Conservation (phyloP, 2,797 vertebrate species). For the Natrix natrix region DNA sequence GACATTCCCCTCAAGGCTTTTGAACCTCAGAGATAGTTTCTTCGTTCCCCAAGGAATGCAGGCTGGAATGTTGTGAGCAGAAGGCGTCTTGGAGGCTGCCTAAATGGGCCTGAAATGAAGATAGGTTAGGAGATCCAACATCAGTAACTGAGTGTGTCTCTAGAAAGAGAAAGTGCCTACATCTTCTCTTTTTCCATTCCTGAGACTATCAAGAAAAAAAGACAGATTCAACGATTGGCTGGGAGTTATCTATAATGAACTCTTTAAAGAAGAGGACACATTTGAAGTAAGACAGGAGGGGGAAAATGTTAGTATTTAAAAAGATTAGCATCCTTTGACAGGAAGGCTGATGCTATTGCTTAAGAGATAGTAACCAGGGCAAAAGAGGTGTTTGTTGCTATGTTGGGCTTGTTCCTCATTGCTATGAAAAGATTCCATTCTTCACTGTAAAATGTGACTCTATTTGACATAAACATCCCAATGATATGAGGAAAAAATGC, state of each 20-base stretch:
- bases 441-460: background rate
- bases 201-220: background rate
- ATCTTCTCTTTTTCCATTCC: slow-evolving; percentile 12
- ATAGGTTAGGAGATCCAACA: background rate
- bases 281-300: background rate
- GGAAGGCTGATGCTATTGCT: background rate
- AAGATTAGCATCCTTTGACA: slow-evolving; percentile 19
- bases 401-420: background rate
- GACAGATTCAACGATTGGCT: background rate
- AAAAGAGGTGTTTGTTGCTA: background rate
- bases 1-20: slow-evolving; percentile 23
- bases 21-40: background rate
- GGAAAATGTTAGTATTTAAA: background rate
- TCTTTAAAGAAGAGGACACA: background rate
- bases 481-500: background rate
- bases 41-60: background rate
- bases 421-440: background rate
- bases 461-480: background rate
- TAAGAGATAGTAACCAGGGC: background rate
- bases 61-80: slow-evolving; percentile 16
- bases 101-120: background rate
- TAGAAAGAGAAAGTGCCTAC: background rate
- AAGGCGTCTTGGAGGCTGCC: slow-evolving; percentile 25
- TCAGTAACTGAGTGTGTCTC: slow-evolving; percentile 20
- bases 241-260: slow-evolving; percentile 14